These are phyloP conservation scores for Carollia perspicillata DNA, from an alignment of 2,113 vertebrate genomes.

Conservation along the genomic window DNA sequence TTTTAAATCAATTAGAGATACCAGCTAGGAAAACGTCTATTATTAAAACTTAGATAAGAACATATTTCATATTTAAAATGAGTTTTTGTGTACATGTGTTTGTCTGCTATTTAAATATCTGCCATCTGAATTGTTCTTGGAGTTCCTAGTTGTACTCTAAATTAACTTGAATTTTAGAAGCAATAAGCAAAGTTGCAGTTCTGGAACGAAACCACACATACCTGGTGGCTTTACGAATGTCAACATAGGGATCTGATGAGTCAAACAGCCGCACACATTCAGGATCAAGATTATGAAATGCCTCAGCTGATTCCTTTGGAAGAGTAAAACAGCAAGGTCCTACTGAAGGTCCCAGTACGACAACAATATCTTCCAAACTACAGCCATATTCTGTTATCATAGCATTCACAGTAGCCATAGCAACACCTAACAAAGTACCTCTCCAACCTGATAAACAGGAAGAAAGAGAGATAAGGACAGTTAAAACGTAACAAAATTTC, in stretches of 20 bases:
- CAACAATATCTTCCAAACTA: conserved; percentile 83
- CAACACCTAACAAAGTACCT: conserved; percentile 91
- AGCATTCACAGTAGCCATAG: conserved; percentile 90
- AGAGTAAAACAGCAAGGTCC: conserved; percentile 93
- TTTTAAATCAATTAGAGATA: conserved; percentile 12
- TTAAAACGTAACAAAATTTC: neutral
- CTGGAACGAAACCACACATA: conserved; percentile 69
- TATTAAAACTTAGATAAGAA: neutral
- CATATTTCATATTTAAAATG: neutral
- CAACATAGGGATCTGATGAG: conserved; percentile 81
- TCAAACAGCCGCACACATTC: conserved; percentile 85
- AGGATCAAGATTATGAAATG: conserved; percentile 87
- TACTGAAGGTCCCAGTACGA: conserved; percentile 91
- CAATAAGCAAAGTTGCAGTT: neutral
- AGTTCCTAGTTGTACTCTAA: neutral
- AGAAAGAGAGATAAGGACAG: neutral
- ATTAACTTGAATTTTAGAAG: conserved; percentile 25
- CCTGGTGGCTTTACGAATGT: conserved; percentile 93
- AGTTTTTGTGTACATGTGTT: neutral
- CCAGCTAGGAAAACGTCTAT: neutral
- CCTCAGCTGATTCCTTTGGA: conserved; percentile 81
- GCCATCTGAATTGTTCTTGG: neutral
- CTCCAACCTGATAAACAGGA: conserved; percentile 87
- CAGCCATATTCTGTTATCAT: conserved; percentile 89
- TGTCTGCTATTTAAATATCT: neutral